These are phyloP conservation scores for Nothobranchius furzeri DNA, from an alignment of 2,113 vertebrate genomes.

Conservation along the genomic window DNA sequence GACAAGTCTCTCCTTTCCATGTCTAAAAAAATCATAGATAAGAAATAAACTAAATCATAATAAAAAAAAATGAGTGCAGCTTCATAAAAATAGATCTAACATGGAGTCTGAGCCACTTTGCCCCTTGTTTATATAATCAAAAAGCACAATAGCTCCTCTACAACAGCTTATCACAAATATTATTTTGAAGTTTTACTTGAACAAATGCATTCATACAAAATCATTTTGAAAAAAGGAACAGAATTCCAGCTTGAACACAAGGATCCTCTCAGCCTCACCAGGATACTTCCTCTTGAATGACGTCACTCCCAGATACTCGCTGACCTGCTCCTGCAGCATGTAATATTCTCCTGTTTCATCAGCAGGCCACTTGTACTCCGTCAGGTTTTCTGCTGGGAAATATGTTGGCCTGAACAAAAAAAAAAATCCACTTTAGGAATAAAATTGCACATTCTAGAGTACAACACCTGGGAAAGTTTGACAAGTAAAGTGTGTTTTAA, in stretches of 20 bases:
- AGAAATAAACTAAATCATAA: neutral
- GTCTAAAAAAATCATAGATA: conserved; percentile 77
- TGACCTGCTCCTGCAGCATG: conserved; percentile 99
- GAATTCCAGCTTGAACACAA: no score
- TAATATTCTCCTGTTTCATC: conserved; percentile 98
- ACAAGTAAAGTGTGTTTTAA: no score
- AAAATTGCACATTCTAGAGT: neutral
- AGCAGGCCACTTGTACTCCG: conserved; percentile 97
- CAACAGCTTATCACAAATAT: no score
- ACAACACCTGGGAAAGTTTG: no score
- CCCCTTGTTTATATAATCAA: no score
- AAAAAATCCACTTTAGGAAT: neutral
- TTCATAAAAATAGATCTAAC: no score
- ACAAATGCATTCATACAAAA: no score
- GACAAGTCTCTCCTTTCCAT: conserved; percentile 97
- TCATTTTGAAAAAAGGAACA: no score
- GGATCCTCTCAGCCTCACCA: conserved; percentile 77
- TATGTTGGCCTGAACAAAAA: conserved; percentile 84
- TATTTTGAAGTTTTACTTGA: no score
- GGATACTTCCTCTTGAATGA: conserved; percentile 99
- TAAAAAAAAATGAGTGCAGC: neutral
- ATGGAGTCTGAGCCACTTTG: no score
- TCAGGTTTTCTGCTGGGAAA: conserved; percentile 96
- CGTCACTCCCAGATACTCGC: conserved; percentile 97
- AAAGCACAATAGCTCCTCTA: no score